Percentiles rank a stretch among this genome's conserved stretches.
These are phyloP conservation scores for Callospermophilus lateralis DNA, from an alignment of 2,113 vertebrate genomes.

Conservation along the genomic window DNA sequence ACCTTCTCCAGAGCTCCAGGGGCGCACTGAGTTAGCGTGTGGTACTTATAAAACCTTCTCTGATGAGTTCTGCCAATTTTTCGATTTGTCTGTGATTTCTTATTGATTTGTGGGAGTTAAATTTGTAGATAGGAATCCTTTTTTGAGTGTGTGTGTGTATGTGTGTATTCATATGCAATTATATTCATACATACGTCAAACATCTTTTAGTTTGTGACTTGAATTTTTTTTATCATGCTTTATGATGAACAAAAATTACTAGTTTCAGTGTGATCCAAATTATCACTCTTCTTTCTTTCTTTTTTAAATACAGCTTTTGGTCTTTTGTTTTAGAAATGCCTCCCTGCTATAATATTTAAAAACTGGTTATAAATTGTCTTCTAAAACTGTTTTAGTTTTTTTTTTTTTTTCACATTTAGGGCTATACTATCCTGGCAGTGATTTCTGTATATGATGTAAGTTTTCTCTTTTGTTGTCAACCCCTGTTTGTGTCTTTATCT, in stretches of 20 bases:
- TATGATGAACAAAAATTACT: slow-evolving; percentile 33
- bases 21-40: too few species aligned
- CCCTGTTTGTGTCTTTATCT: slow-evolving; percentile 1
- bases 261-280: background rate
- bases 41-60: background rate
- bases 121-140: background rate
- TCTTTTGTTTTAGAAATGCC: slow-evolving; percentile 35
- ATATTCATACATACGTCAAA: background rate
- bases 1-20: background rate
- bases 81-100: background rate
- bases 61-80: background rate
- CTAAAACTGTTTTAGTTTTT: background rate
- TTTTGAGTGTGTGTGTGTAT: background rate
- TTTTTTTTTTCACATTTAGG: background rate
- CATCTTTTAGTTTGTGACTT: slow-evolving; percentile 12
- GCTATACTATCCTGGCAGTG: background rate
- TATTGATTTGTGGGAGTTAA: slow-evolving; percentile 15
- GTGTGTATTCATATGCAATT: background rate
- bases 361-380: slow-evolving; percentile 9
- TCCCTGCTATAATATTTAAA: slow-evolving; percentile 18
- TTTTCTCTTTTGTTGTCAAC: slow-evolving; percentile 32
- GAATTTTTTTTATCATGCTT: background rate
- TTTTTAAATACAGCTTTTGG: background rate
- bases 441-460: background rate
- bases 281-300: background rate